Evolutionary conservation across 2,888 invertebrate genomes (phyloP).

Genomic region (Anorthoa munda): DNA sequence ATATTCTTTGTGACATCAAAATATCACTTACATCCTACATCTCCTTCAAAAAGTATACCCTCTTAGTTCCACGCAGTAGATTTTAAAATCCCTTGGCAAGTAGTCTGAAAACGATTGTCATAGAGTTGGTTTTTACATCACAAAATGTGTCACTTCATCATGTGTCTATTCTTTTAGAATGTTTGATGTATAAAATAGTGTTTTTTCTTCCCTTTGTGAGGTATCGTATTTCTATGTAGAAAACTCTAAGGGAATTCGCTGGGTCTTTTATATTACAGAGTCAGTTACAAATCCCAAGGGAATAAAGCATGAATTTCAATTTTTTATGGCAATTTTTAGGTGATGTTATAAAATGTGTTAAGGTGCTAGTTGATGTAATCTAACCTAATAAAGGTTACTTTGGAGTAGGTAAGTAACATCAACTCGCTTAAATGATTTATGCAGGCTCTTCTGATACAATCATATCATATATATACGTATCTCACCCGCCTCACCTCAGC

Average conservation of each 20-base stretch:
- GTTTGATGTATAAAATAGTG: slow-evolving; percentile 67
- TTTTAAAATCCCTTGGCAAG: slow-evolving; percentile 20
- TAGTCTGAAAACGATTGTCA: neutral
- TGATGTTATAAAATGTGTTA: neutral
- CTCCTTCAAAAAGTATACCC: neutral
- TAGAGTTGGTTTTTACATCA: slow-evolving; percentile 32
- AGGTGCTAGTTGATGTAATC: neutral
- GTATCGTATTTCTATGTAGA: slow-evolving; percentile 67
- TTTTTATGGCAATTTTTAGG: slow-evolving; percentile 17
- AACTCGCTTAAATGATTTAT: neutral
- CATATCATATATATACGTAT: too few relatives aligned
- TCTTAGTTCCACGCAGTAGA: slow-evolving; percentile 7
- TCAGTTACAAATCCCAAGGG: slow-evolving; percentile 65
- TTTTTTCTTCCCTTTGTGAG: slow-evolving; percentile 67
- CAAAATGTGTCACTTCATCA: slow-evolving; percentile 56
- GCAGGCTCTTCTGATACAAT: neutral
- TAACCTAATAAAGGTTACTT: neutral
- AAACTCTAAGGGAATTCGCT: slow-evolving; percentile 55
- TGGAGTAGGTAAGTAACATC: neutral
- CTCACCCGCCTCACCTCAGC: too few relatives aligned
- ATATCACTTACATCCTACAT: slow-evolving; percentile 38
- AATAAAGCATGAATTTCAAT: slow-evolving; percentile 46
- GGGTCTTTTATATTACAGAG: slow-evolving; percentile 70
- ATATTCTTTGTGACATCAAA: slow-evolving; percentile 63
- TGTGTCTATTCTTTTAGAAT: slow-evolving; percentile 57